These are phyloP conservation scores for Timandra comae DNA, from an alignment of 2,888 invertebrate genomes.

Conservation along the genomic window DNA sequence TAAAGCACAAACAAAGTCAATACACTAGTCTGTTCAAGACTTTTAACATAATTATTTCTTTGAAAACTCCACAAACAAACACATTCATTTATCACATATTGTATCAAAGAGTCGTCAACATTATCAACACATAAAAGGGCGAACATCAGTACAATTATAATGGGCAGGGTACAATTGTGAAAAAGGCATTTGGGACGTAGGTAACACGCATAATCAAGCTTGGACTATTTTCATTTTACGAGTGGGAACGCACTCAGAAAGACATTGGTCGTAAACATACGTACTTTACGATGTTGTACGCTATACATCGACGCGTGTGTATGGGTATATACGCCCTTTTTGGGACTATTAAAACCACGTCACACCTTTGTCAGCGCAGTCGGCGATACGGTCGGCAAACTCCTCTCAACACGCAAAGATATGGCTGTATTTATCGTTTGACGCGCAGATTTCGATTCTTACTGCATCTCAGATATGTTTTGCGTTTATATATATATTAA, in stretches of 20 bases:
- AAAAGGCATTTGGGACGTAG: slow-evolving; percentile 25
- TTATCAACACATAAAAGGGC: not conserved
- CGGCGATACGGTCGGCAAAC: too few relatives aligned
- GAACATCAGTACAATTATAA: slow-evolving; percentile 23
- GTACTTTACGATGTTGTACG: slow-evolving; percentile 44
- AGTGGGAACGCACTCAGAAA: slow-evolving; percentile 35
- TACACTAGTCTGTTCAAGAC: too few relatives aligned
- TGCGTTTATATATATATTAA: too few relatives aligned
- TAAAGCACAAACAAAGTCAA: too few relatives aligned
- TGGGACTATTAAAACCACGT: slow-evolving; percentile 14
- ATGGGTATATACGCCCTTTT: slow-evolving; percentile 3
- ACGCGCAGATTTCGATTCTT: too few relatives aligned
- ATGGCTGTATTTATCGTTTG: too few relatives aligned
- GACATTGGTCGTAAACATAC: slow-evolving; percentile 48
- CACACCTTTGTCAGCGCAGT: too few relatives aligned
- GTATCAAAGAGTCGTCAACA: not conserved
- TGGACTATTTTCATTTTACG: slow-evolving; percentile 54
- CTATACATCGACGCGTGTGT: slow-evolving; percentile 15
- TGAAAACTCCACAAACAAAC: not conserved
- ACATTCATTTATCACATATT: not conserved
- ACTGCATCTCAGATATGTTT: too few relatives aligned
- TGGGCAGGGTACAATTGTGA: slow-evolving; percentile 18
- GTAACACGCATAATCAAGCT: slow-evolving; percentile 44
- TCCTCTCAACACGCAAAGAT: too few relatives aligned
- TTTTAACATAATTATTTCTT: too few relatives aligned